Evolutionary conservation across 2,888 invertebrate species (phyloP), one percentile per base, ranked within the genome.

Genomic region (Galerucella pusilla): DNA sequence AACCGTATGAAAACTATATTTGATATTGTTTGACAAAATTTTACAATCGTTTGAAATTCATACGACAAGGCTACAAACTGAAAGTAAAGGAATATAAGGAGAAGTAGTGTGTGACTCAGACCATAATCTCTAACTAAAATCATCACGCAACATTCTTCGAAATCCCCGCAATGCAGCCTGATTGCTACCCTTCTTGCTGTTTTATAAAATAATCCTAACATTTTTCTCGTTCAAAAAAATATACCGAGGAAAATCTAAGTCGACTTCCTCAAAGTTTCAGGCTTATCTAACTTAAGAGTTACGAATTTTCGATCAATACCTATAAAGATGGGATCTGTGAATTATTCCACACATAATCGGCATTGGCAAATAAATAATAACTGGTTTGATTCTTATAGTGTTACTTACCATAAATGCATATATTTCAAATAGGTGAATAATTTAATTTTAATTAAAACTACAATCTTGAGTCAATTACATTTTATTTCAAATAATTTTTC

Each of bases 81-180:
- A 54, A 54, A 54, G 54, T 54, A 14, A 16, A 57, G 57, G 16
- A 16, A 57, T 57, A 57, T 57, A 57, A 75, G 73, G 76, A 77
- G 16, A 63, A 78, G 79, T 80, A 78, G 79, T 80, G 83, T 82
- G 81, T 82, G 80, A 80, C 82, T 81, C 83, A 82, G 79, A 75
- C 75, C 79, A 79, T 80, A 83, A 83, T 83, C 83, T 80, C 74
- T 71, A 69, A 72, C 71, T 74, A 66, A 70, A 80, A 80, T 81
- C 81, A 79, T 80, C 83, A 83, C 83, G 83, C 83, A 81, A 83
- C 78, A 74, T 78, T 78, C 77, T 80, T 78, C 80, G 80, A 77
- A 82, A 67, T 66, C 59, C 79, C 83, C 83, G 83, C 83, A 83
- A 77, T 83, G 83, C 83, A 83, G 83, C 83, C 80, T 78, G 81